Conservation (phyloP, 2,797 vertebrate species). For the Balearica regulorum region DNA sequence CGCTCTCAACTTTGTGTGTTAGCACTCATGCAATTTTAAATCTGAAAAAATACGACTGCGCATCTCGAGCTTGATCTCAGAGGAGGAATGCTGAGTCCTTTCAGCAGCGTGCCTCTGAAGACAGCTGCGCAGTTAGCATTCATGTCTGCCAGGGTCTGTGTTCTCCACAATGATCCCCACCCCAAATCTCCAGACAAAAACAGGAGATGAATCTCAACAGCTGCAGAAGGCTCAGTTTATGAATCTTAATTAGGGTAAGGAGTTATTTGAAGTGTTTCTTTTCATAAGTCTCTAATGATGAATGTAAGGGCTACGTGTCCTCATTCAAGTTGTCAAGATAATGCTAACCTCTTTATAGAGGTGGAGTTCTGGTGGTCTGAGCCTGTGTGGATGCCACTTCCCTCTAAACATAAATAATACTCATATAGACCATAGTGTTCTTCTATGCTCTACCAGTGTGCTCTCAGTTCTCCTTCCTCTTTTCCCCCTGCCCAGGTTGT, state of each 20-base stretch:
- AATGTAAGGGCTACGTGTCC: not conserved
- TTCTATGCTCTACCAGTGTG: not conserved
- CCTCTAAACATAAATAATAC: not conserved
- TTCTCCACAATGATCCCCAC: not conserved
- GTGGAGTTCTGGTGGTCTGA: not conserved
- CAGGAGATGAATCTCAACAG: slow-evolving; percentile 18
- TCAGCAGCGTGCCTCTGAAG: not conserved
- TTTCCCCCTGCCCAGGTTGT: not conserved
- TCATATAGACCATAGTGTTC: not conserved
- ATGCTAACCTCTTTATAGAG: not conserved
- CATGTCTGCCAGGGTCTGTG: not conserved
- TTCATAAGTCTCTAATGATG: not conserved
- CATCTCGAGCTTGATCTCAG: not conserved
- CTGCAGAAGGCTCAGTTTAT: not conserved
- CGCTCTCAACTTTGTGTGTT: not conserved
- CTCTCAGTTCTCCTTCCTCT: not conserved
- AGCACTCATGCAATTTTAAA: not conserved
- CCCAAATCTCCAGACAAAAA: not conserved
- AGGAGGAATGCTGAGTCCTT: not conserved
- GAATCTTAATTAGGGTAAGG: not conserved
- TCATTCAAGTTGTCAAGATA: not conserved
- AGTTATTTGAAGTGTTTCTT: not conserved
- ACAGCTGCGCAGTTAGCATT: slow-evolving; percentile 47
- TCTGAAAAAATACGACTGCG: not conserved
- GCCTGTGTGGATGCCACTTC: not conserved